Conservation (phyloP, 2,888 invertebrate species). For the Drosophila paranaensis region DNA sequence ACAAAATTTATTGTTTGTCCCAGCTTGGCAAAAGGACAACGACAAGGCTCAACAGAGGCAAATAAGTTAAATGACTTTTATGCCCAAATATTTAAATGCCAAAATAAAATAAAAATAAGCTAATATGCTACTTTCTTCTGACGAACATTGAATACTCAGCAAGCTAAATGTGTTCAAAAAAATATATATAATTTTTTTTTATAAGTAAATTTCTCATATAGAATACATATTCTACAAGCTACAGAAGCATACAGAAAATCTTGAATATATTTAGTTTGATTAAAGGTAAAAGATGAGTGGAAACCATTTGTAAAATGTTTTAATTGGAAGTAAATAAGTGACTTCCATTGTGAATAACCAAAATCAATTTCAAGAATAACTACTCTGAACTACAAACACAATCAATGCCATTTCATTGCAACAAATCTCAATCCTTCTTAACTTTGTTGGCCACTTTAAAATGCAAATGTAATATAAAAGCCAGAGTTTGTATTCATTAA, state of each 20-base stretch:
- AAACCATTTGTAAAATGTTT: too few species aligned
- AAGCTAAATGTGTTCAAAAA: too few species aligned
- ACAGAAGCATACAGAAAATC: too few species aligned
- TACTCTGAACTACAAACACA: neutral
- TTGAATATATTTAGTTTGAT: too few species aligned
- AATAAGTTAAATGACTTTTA: conserved; percentile 59
- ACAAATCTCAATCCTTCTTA: neutral
- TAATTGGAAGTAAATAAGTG: too few species aligned
- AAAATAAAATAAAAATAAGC: conserved; percentile 13
- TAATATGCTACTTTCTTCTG: neutral
- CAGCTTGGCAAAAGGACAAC: conserved; percentile 53
- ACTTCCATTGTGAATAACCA: neutral
- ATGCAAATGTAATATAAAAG: neutral
- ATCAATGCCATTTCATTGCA: neutral
- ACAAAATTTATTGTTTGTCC: conserved; percentile 73
- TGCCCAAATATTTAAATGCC: conserved; percentile 46
- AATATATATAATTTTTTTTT: too few species aligned
- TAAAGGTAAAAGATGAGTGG: too few species aligned
- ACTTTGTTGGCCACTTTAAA: neutral
- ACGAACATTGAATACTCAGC: conserved; percentile 9
- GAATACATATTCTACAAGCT: too few species aligned
- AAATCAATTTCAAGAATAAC: neutral
- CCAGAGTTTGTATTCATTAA: neutral
- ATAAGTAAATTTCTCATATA: too few species aligned
- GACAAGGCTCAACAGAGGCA: conserved; percentile 35